These are phyloP conservation scores for Chelon auratus DNA, from an alignment of 2,797 vertebrate genomes.

Conservation along the genomic window DNA sequence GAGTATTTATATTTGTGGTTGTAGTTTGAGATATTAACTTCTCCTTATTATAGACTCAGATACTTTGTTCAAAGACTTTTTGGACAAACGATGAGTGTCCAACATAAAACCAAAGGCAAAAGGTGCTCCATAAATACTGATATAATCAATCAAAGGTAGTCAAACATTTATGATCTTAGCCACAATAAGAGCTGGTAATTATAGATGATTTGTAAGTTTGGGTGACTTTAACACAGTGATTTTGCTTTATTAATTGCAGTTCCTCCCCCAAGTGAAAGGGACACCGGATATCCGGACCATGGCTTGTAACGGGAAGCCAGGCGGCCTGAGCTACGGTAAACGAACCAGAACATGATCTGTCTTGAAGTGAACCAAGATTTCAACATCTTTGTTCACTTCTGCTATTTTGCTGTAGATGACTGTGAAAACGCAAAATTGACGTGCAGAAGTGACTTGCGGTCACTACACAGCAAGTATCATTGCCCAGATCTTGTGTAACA, in stretches of 20 bases:
- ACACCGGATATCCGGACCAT: conserved; percentile 68
- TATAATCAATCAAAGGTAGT: not conserved
- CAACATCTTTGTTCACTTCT: conserved; percentile 86
- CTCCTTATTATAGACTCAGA: not conserved
- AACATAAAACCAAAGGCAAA: not conserved
- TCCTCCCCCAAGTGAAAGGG: conserved; percentile 62
- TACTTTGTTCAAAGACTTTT: not conserved
- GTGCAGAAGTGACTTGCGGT: conserved; percentile 79
- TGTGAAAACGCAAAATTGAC: conserved; percentile 73
- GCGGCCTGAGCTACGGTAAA: conserved; percentile 79
- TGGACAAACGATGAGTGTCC: not conserved
- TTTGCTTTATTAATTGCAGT: conserved; percentile 49
- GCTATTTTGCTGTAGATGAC: conserved; percentile 79
- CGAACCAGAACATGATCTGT: conserved; percentile 68
- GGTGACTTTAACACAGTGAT: conserved; percentile 39
- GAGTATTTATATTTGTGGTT: not conserved
- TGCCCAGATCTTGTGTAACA: conserved; percentile 83
- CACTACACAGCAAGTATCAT: conserved; percentile 75
- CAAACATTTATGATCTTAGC: not conserved
- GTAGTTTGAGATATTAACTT: not conserved
- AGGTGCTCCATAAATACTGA: not conserved
- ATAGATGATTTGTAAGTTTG: conserved; percentile 1
- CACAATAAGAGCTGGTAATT: conserved; percentile 12
- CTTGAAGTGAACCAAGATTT: conserved; percentile 82
- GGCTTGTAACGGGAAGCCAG: conserved; percentile 77